Conservation (phyloP, 1,140 invertebrate species). For the Drosophila kikkawai region DNA sequence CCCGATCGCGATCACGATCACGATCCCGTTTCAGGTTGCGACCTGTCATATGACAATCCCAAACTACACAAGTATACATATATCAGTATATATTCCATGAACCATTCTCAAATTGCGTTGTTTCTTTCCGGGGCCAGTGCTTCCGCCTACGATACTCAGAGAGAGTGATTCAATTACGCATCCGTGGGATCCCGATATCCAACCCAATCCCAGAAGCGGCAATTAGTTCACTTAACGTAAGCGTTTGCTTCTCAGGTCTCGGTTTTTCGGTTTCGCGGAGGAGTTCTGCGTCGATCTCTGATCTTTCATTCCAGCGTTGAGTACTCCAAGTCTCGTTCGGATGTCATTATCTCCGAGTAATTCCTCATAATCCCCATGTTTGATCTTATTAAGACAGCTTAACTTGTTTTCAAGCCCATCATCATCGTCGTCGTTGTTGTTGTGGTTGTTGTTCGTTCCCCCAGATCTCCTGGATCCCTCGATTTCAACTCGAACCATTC, state of each 20-base stretch:
- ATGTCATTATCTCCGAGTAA: constrained; percentile 72
- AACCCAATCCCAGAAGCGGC: constrained; percentile 7
- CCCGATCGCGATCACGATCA: background rate
- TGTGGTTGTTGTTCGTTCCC: background rate
- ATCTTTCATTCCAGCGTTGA: background rate
- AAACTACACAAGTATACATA: background rate
- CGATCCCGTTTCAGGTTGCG: background rate
- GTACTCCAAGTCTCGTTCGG: constrained; percentile 16
- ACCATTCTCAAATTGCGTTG: constrained; percentile 23
- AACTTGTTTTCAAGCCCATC: constrained; percentile 65
- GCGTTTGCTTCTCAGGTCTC: constrained; percentile 17
- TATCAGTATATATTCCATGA: background rate
- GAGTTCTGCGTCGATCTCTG: constrained; percentile 7
- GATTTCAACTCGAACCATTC: constrained; percentile 42
- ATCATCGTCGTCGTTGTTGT: constrained; percentile 22
- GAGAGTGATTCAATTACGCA: constrained; percentile 32
- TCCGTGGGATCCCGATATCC: constrained; percentile 7
- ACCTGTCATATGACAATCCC: constrained; percentile 17
- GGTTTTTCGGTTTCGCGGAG: constrained; percentile 11
- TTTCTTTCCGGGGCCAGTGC: background rate
- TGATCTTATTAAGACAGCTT: constrained; percentile 81
- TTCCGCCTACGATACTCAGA: constrained; percentile 27
- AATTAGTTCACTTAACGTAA: constrained; percentile 45
- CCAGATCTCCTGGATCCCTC: constrained; percentile 9
- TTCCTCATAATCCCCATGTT: constrained; percentile 74